Evolutionary conservation across 2,888 invertebrate species (phyloP).

Genomic region (Oxyscelio sp.): DNA sequence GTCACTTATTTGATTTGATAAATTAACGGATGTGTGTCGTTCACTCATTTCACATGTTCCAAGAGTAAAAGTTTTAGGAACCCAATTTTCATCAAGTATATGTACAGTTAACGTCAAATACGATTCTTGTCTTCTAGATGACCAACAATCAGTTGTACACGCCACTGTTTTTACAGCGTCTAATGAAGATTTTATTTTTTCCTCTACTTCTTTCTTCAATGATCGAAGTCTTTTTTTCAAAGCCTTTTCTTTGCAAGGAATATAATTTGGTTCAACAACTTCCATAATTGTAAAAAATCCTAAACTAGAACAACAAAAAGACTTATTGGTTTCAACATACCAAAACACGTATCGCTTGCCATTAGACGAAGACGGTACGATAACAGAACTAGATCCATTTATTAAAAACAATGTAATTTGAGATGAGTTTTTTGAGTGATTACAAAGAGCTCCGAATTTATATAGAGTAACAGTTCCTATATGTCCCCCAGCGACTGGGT

Average conservation of each 20-base stretch:
- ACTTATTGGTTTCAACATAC: no score
- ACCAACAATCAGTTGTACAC: conserved; percentile 24
- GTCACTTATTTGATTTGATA: background rate
- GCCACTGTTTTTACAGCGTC: background rate
- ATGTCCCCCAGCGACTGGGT: no score
- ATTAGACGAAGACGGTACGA: no score
- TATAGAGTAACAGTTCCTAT: no score
- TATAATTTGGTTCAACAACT: conserved; percentile 10
- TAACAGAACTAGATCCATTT: no score
- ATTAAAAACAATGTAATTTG: no score
- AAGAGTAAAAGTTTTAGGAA: conserved; percentile 15
- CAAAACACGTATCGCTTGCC: no score
- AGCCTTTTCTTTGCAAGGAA: conserved; percentile 13
- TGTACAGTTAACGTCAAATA: conserved; percentile 6
- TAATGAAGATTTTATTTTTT: conserved; percentile 11
- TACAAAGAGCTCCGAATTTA: no score
- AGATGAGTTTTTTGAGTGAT: no score
- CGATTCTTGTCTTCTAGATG: conserved; percentile 7
- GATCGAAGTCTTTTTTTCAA: conserved; percentile 16
- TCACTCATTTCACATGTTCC: conserved; percentile 17
- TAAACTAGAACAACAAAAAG: no score
- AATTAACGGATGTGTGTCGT: conserved; percentile 15
- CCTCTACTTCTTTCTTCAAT: background rate
- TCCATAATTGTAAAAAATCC: conserved; percentile 27
- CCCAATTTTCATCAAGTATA: conserved; percentile 23